Percentiles rank a stretch among this genome's conserved stretches.
These are phyloP conservation scores for Premnoplex brunnescens DNA, from an alignment of 2,797 vertebrate species.

Conservation along the genomic window DNA sequence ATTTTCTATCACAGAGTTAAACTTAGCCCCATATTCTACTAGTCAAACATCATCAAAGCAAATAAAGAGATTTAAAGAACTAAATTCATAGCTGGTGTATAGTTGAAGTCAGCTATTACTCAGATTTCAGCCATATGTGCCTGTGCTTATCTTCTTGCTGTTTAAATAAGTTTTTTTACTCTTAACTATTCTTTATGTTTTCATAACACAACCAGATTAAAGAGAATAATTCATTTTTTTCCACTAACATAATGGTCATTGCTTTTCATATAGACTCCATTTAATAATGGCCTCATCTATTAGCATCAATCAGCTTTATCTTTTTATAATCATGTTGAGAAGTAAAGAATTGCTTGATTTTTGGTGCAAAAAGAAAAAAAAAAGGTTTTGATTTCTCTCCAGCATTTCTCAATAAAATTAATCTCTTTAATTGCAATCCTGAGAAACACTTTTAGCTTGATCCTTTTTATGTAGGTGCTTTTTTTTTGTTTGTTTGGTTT, in stretches of 20 bases:
- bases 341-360: background rate
- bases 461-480: too few relatives aligned
- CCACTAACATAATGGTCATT: background rate
- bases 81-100: background rate
- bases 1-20: background rate
- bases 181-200: background rate
- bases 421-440: background rate
- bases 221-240: background rate
- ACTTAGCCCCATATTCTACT: background rate
- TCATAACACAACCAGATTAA: background rate
- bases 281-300: background rate
- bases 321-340: background rate
- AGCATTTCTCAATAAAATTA: background rate
- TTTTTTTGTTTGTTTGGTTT: accelerated
- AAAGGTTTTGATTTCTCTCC: background rate
- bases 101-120: background rate
- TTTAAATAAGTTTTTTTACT: background rate
- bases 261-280: background rate
- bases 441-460: background rate
- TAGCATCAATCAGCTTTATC: background rate
- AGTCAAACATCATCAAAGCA: background rate
- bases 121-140: background rate
- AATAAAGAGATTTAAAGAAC: background rate
- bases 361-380: background rate
- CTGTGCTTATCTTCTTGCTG: background rate